Evolutionary conservation across 2,113 vertebrate genomes (phyloP).

Genomic region (Nesoenas mayeri): DNA sequence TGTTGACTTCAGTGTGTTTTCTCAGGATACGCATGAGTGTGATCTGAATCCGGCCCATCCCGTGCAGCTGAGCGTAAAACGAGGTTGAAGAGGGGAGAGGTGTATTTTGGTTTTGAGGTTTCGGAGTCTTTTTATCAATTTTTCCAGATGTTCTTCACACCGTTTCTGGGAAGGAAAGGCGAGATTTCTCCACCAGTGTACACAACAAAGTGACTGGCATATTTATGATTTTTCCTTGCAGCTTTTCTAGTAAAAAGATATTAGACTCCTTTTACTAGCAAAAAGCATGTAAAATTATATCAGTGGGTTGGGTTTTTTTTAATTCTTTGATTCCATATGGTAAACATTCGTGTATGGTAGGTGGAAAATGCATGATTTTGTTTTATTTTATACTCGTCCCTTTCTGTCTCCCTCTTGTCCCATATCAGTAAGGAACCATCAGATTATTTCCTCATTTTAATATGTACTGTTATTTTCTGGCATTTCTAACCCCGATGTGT

Average conservation of each 20-base stretch:
- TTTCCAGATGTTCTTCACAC: slow-evolving; percentile 66
- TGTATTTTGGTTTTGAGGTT: slow-evolving; percentile 22
- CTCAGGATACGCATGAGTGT: neutral
- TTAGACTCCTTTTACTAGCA: slow-evolving; percentile 53
- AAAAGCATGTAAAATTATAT: slow-evolving; percentile 37
- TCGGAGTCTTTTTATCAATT: slow-evolving; percentile 43
- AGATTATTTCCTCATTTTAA: neutral
- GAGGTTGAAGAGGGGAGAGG: neutral
- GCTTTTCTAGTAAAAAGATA: slow-evolving; percentile 65
- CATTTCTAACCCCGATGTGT: neutral
- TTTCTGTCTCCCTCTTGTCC: neutral
- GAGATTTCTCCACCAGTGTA: slow-evolving; percentile 9
- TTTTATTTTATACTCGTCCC: neutral
- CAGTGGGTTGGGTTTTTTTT: neutral
- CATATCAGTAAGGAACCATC: neutral
- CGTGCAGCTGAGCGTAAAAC: neutral
- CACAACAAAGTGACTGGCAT: slow-evolving; percentile 59
- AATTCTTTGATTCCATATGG: slow-evolving; percentile 52
- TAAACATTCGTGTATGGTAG: neutral
- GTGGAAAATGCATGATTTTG: slow-evolving; percentile 19
- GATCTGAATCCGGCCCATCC: neutral
- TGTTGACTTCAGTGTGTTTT: neutral
- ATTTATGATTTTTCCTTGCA: slow-evolving; percentile 60
- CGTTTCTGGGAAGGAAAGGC: slow-evolving; percentile 40
- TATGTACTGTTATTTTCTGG: neutral